These are phyloP conservation scores for Accipiter cooperii DNA, from an alignment of 2,113 vertebrate genomes.

Conservation along the genomic window DNA sequence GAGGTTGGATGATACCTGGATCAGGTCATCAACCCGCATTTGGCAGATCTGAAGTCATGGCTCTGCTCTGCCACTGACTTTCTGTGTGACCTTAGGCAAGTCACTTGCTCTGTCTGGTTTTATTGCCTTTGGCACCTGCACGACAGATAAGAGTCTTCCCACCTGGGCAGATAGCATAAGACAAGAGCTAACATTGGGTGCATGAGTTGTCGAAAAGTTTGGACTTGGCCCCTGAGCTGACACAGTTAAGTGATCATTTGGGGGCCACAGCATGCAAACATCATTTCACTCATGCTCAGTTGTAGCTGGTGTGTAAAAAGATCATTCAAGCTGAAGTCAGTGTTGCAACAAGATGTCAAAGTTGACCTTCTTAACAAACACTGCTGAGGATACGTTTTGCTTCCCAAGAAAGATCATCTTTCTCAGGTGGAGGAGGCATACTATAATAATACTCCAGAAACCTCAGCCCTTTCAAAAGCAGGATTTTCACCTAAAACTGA, in stretches of 20 bases:
- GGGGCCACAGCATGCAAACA: not conserved
- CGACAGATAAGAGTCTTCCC: not conserved
- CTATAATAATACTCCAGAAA: not conserved
- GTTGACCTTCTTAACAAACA: not conserved
- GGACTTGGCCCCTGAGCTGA: not conserved
- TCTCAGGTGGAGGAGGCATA: not conserved
- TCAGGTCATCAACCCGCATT: not conserved
- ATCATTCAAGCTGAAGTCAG: not conserved
- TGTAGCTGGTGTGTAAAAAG: not conserved
- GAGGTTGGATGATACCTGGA: not conserved
- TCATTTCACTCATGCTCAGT: not conserved
- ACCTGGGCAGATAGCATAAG: not conserved
- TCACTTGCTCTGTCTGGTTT: not conserved
- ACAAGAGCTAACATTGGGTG: not conserved
- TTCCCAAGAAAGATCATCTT: not conserved
- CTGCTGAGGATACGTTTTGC: not conserved
- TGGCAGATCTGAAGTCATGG: not conserved
- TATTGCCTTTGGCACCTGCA: not conserved
- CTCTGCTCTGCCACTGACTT: not conserved
- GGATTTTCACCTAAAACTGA: not conserved
- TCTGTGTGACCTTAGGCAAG: not conserved
- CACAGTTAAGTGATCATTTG: not conserved
- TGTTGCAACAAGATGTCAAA: not conserved
- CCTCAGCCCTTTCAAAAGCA: not conserved
- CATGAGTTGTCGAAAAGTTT: not conserved